Conservation (phyloP, 2,888 invertebrate genomes). For the Keiferia lycopersicella region DNA sequence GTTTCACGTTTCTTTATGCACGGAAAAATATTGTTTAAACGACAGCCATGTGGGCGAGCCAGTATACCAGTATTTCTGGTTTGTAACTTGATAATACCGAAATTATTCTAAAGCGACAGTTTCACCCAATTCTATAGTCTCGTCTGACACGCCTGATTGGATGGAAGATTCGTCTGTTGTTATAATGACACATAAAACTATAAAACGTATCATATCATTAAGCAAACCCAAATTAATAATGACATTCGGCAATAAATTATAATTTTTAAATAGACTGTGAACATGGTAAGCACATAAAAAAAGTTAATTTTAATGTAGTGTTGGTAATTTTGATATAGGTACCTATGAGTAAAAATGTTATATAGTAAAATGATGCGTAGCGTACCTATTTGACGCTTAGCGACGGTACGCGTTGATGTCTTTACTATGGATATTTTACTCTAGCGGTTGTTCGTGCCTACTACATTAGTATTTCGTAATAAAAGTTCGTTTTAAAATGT, state of each 20-base stretch:
- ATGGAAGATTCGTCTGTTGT: background rate
- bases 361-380: too few species aligned
- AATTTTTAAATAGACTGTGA: background rate
- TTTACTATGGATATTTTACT: background rate
- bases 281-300: background rate
- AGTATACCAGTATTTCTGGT: constrained; percentile 41
- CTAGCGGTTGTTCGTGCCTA: background rate
- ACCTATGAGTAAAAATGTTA: too few species aligned
- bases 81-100: constrained; percentile 35
- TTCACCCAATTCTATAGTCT: constrained; percentile 39
- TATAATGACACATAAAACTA: background rate
- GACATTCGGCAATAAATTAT: background rate
- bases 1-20: constrained; percentile 1
- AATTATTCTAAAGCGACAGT: constrained; percentile 50
- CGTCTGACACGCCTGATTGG: constrained; percentile 25
- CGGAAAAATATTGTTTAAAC: constrained; percentile 11
- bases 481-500: too few species aligned
- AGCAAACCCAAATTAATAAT: background rate
- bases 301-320: too few species aligned
- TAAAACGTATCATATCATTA: background rate
- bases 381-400: too few species aligned
- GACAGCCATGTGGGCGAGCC: constrained; percentile 20
- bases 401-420: constrained; percentile 6
- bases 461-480: too few species aligned
- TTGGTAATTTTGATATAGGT: too few species aligned